Conservation (phyloP, 2,797 vertebrate genomes). For the Channa striata region DNA sequence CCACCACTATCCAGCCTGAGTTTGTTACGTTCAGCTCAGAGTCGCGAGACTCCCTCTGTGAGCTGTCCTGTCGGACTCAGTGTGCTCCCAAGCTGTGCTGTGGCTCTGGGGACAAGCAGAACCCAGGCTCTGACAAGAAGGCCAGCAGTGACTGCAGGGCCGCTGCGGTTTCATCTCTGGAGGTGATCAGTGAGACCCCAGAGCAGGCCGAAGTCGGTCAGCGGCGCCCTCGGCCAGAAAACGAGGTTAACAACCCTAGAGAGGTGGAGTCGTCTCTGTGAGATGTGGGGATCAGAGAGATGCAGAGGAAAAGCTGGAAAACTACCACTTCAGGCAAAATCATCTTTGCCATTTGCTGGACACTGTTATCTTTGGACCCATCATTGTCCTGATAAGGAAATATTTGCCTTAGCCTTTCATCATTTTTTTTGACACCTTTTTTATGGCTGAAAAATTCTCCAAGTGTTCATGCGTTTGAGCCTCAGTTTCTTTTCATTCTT, state of each 20-base stretch:
- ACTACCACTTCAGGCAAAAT: slow-evolving; percentile 48
- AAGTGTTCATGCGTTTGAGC: slow-evolving; percentile 22
- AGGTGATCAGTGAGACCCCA: slow-evolving; percentile 86
- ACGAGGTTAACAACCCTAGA: slow-evolving; percentile 76
- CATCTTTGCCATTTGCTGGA: slow-evolving; percentile 29
- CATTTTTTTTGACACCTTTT: slow-evolving; percentile 1
- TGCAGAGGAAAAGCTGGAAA: slow-evolving; percentile 40
- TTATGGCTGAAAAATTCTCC: background rate
- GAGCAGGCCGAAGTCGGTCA: slow-evolving; percentile 31
- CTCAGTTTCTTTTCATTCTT: slow-evolving; percentile 6
- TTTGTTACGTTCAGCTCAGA: slow-evolving; percentile 93
- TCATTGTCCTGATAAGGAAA: slow-evolving; percentile 11
- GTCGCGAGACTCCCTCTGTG: slow-evolving; percentile 89
- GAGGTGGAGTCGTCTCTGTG: slow-evolving; percentile 94
- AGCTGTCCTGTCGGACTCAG: slow-evolving; percentile 96
- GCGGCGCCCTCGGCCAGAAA: slow-evolving; percentile 76
- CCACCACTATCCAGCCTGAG: slow-evolving; percentile 98
- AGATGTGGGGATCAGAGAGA: slow-evolving; percentile 52
- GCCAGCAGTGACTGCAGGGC: slow-evolving; percentile 62
- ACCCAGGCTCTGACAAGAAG: slow-evolving; percentile 63
- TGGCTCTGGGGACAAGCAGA: slow-evolving; percentile 79
- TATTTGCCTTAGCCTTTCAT: slow-evolving; percentile 15
- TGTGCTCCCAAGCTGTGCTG: slow-evolving; percentile 97
- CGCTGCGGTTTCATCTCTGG: slow-evolving; percentile 76
- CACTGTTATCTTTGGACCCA: slow-evolving; percentile 24